Base-by-base conservation (phyloP, 2,113 vertebrate genomes). In the Apodemus speciosus region DNA sequence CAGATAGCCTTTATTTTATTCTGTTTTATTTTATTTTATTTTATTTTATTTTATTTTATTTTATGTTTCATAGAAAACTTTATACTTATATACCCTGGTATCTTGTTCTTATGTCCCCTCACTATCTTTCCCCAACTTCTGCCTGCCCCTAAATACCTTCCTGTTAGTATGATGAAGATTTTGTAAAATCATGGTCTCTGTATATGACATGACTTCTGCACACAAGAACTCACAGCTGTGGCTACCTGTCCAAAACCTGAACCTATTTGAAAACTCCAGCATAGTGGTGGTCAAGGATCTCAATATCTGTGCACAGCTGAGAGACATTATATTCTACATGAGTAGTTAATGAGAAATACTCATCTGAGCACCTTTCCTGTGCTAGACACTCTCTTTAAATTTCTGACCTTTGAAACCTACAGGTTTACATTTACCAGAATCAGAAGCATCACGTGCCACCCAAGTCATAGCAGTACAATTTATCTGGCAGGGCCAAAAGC, bases 341-440 rank as follows among this genome's bases (percentile, higher is more conserved):
- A 38, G 58, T 91, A 53, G 20, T 64, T 64, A 66, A 88, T 80
- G 87, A 3, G 1, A 72, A 91, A 90, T 2, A 20, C 0, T 58
- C 40, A 73, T 88, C n/a, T 83, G 9, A 85, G 66, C 66, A 43
- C 66, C 10, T 16, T 53, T 83, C 11, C 20, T 20, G 68, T 64
- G 15, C 40, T 79, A 0, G 23, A 46, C 21, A 40, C 18, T 73
- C 30, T 66, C 94, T 95, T 96, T 90, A 88, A 85, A 83, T 53
- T 66, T 64, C 3, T 32, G 32, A 76, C 51, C 38, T 20, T 58
- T 83, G 75, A 88, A 86, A 85, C 85, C 89, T 35, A 93, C 73
- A 30, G 9, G 88, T 88, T 94, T 90, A 27, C 32, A 80, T 97
- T 97, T 94, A 93, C 2, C 53, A 53, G 46, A 95, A 96, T 89